A percentile compares a stretch with the other conserved stretches of the same genome.
Evolutionary conservation across 2,113 vertebrate genomes (phyloP).

Genomic region (Perca schrenkii): DNA sequence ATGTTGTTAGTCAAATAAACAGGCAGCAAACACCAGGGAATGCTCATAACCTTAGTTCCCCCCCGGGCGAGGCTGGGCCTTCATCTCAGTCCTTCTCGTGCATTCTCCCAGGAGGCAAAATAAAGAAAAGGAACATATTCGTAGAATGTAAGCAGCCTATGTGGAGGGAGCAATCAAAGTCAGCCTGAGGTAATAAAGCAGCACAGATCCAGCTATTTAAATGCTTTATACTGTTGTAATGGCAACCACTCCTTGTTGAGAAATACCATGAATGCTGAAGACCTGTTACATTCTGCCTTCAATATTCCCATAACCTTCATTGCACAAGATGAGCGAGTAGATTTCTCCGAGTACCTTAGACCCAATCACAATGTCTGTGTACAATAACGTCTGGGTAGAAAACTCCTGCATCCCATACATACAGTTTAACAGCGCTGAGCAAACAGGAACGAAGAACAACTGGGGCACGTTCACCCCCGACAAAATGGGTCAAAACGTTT

Average conservation of each 20-base stretch:
- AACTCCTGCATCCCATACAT: no score
- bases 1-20: constrained; percentile 24
- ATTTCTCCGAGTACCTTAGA: background rate
- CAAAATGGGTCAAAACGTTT: no score
- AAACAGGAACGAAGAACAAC: no score
- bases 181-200: constrained; percentile 45
- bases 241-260: constrained; percentile 31
- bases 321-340: background rate
- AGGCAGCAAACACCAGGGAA: constrained; percentile 24
- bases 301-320: background rate
- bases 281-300: background rate
- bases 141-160: constrained; percentile 7
- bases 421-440: no score
- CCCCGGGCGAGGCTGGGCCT: constrained; percentile 11
- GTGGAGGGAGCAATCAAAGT: constrained; percentile 36
- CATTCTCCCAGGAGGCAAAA: constrained; percentile 30
- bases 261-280: constrained; percentile 21
- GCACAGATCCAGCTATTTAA: constrained; percentile 45
- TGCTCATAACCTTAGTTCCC: constrained; percentile 29
- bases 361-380: no score
- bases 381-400: no score
- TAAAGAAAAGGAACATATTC: constrained; percentile 27
- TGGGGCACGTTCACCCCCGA: no score
- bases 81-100: constrained; percentile 22
- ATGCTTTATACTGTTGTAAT: constrained; percentile 22